Percentiles rank a stretch among this genome's conserved stretches.
Conservation (phyloP, 2,113 vertebrate genomes). For the Corvus moneduloides region DNA sequence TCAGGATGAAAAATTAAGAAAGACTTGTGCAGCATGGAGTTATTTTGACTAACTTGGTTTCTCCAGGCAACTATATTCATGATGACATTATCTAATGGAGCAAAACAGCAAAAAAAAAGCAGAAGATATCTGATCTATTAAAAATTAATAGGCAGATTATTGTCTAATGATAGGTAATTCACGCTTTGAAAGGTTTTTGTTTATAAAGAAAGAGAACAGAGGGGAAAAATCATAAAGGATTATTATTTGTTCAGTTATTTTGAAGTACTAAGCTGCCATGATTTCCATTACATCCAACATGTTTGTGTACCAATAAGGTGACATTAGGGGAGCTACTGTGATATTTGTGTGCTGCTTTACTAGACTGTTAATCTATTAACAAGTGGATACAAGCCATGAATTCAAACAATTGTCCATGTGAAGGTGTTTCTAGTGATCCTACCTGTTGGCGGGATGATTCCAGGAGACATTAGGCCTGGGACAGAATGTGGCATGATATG, state of each 20-base stretch:
- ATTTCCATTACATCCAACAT: neutral
- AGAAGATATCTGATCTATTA: neutral
- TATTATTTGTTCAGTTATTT: neutral
- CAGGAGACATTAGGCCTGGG: constrained; percentile 98
- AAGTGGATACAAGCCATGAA: neutral
- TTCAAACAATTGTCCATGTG: neutral
- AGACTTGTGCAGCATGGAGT: neutral
- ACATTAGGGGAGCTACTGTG: neutral
- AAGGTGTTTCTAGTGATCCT: constrained; percentile 36
- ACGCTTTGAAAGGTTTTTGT: neutral
- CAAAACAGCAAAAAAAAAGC: neutral
- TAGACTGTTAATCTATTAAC: neutral
- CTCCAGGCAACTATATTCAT: constrained; percentile 43
- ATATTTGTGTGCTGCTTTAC: neutral
- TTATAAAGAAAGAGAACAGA: neutral
- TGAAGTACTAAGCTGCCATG: neutral
- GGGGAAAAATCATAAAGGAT: neutral
- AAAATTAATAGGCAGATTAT: constrained; percentile 16
- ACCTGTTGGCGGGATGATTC: constrained; percentile 99
- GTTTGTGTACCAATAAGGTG: neutral
- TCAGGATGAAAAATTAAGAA: constrained; percentile 45
- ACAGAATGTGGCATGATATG: constrained; percentile 99
- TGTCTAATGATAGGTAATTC: constrained; percentile 4
- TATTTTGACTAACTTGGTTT: constrained; percentile 44
- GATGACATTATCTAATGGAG: constrained; percentile 28